Evolutionary conservation across 1,140 invertebrate genomes (phyloP).

Genomic region (Hyles euphorbiae): DNA sequence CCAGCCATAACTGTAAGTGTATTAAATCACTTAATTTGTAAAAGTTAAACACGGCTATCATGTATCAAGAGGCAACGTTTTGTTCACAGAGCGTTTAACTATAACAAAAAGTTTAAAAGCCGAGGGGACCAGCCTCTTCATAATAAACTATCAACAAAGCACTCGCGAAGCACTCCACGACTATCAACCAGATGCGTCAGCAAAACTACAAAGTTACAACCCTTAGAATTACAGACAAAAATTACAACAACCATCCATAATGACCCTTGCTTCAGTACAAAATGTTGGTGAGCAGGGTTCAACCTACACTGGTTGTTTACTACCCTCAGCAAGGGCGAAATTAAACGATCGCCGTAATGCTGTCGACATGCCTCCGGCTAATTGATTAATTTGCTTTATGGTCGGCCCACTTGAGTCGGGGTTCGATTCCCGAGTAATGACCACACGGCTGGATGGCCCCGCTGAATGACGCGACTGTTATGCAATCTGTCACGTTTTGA

Average conservation of each 20-base stretch:
- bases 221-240: conserved; percentile 56
- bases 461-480: conserved; percentile 56
- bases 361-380: conserved; percentile 70
- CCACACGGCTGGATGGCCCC: conserved; percentile 51
- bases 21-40: too few species aligned
- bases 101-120: conserved; percentile 12
- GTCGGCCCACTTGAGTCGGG: conserved; percentile 54
- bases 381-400: conserved; percentile 75
- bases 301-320: conserved; percentile 31
- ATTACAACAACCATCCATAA: conserved; percentile 34
- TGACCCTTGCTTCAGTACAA: conserved; percentile 26
- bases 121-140: conserved; percentile 35
- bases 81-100: conserved; percentile 5
- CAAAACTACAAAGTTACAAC: conserved; percentile 54
- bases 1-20: too few species aligned
- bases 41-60: background rate
- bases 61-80: background rate
- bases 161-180: conserved; percentile 44
- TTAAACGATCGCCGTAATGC: conserved; percentile 69
- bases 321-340: conserved; percentile 55
- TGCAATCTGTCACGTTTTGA: conserved; percentile 70
- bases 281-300: conserved; percentile 16
- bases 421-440: conserved; percentile 63
- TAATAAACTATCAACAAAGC: conserved; percentile 65
- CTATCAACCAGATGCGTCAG: conserved; percentile 69